Percentiles rank a stretch among this genome's conserved stretches.
Conservation (phyloP, 2,113 vertebrate genomes). For the Crotalus tigris region DNA sequence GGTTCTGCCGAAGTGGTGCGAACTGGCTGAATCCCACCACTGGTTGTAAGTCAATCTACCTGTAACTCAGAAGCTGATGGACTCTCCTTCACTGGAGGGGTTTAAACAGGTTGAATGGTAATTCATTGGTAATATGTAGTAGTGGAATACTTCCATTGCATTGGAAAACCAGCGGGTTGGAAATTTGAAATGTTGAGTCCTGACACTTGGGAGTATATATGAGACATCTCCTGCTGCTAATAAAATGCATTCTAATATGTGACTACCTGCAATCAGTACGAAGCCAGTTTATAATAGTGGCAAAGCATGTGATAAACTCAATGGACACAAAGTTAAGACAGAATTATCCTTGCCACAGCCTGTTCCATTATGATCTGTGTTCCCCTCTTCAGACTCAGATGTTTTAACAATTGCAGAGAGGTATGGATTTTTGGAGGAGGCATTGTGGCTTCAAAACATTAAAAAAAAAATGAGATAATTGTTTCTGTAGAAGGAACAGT, state of each 20-base stretch:
- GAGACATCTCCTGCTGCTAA: neutral
- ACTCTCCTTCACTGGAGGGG: neutral
- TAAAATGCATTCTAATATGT: neutral
- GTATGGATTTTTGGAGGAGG: neutral
- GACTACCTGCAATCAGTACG: neutral
- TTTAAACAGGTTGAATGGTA: neutral
- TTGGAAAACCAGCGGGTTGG: rapidly evolving
- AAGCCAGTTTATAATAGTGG: neutral
- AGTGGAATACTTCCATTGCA: neutral
- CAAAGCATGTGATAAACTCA: neutral
- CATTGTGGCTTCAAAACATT: neutral
- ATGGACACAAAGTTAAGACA: neutral
- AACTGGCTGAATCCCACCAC: too few relatives aligned
- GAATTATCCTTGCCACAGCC: neutral
- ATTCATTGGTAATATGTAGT: neutral
- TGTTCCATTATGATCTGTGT: neutral
- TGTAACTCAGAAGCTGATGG: neutral
- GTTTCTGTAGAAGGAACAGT: neutral
- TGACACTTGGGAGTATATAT: neutral
- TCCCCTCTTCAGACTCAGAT: neutral
- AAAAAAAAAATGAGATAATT: neutral
- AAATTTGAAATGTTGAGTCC: neutral
- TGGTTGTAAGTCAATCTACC: neutral
- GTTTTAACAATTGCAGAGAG: neutral
- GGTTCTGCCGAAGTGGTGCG: too few relatives aligned